These are phyloP conservation scores for Phrynocephalus versicolor DNA, from an alignment of 2,113 vertebrate species.

Conservation along the genomic window DNA sequence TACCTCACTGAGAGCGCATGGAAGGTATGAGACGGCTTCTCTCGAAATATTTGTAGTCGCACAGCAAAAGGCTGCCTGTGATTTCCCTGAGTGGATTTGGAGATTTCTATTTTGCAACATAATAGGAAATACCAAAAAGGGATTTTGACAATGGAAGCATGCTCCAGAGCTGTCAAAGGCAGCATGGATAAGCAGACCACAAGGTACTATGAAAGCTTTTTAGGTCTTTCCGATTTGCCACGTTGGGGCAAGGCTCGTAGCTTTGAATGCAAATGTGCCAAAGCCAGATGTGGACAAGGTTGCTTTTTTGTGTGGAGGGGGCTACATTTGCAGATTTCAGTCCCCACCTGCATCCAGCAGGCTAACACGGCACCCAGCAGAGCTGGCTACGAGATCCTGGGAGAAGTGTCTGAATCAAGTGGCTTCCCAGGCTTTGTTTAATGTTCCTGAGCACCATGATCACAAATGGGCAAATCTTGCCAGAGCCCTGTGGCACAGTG, in stretches of 20 bases:
- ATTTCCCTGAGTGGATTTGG: neutral
- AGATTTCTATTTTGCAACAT: neutral
- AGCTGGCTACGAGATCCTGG: too few species aligned
- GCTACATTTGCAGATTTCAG: neutral
- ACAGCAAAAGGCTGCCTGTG: neutral
- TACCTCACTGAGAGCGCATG: constrained; percentile 44
- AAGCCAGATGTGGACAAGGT: neutral
- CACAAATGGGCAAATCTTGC: too few species aligned
- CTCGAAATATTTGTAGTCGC: constrained; percentile 34
- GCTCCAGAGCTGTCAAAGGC: neutral
- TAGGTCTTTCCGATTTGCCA: too few species aligned
- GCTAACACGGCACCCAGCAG: too few species aligned
- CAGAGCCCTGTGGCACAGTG: too few species aligned
- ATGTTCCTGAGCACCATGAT: too few species aligned
- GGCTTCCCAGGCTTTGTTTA: too few species aligned
- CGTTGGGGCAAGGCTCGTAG: neutral
- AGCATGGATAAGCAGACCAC: too few species aligned
- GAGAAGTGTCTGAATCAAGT: too few species aligned
- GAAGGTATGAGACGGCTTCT: constrained; percentile 36
- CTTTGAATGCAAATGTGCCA: neutral
- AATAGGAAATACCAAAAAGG: neutral
- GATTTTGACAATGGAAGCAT: fast-evolving
- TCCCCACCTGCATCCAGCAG: too few species aligned
- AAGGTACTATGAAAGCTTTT: neutral
- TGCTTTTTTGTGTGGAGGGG: neutral